These are phyloP conservation scores for Apis mellifera DNA, from an alignment of 1,140 invertebrate genomes.

Conservation along the genomic window DNA sequence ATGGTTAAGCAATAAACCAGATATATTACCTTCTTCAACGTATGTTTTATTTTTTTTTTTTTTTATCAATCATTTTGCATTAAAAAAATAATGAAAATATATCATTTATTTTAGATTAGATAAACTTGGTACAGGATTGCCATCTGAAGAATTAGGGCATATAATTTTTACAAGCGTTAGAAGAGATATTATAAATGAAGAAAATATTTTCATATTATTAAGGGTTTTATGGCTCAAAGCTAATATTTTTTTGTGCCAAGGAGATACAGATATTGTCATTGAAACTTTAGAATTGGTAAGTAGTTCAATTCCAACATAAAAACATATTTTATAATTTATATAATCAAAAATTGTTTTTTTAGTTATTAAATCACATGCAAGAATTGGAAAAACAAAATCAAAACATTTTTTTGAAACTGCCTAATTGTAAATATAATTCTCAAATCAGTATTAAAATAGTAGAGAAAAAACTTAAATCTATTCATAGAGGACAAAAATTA, in stretches of 20 bases:
- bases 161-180: conserved; percentile 79
- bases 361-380: conserved; percentile 76
- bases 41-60: conserved; percentile 37
- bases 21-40: conserved; percentile 74
- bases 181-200: conserved; percentile 74
- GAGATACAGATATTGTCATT: conserved; percentile 80
- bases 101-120: conserved; percentile 58
- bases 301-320: not conserved
- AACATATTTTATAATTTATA: not conserved
- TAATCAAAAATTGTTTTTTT: conserved; percentile 46
- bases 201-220: conserved; percentile 76
- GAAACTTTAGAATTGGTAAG: conserved; percentile 78
- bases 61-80: not conserved
- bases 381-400: conserved; percentile 69
- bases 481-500: conserved; percentile 82
- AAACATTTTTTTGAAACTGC: conserved; percentile 75
- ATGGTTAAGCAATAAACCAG: conserved; percentile 82
- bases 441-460: conserved; percentile 76
- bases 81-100: not conserved
- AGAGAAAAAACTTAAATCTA: conserved; percentile 80
- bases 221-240: conserved; percentile 82
- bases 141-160: conserved; percentile 77
- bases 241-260: conserved; percentile 81
- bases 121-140: conserved; percentile 74
- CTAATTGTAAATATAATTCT: conserved; percentile 82